Evolutionary conservation across 2,113 vertebrate genomes (phyloP).

Genomic region (Oenanthe oenanthe): DNA sequence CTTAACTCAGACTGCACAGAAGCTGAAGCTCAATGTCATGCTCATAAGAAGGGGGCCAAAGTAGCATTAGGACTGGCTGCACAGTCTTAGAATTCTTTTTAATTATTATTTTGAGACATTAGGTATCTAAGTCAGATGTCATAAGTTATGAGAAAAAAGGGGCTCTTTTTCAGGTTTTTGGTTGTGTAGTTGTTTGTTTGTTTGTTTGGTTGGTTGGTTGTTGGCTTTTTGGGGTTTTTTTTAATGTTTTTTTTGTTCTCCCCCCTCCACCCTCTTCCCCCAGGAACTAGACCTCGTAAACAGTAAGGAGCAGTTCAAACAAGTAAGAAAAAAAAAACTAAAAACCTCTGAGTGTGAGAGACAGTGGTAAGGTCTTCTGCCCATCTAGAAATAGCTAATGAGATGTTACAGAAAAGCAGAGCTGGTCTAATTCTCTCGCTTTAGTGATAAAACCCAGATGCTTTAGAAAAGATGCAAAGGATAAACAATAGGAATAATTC

Average conservation of each 20-base stretch:
- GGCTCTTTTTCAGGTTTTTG: accelerated
- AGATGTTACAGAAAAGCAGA: background rate
- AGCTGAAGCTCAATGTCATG: accelerated
- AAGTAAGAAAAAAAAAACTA: background rate
- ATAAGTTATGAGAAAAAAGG: background rate
- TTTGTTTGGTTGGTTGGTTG: too few species aligned
- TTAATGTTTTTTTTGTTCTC: too few species aligned
- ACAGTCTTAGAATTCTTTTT: background rate
- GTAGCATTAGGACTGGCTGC: background rate
- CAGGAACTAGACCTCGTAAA: background rate
- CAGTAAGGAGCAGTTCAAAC: background rate
- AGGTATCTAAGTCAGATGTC: accelerated
- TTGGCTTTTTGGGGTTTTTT: too few species aligned
- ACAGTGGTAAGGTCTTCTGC: background rate
- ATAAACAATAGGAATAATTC: background rate
- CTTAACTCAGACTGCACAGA: accelerated
- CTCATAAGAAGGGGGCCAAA: background rate
- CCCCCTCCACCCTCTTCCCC: accelerated
- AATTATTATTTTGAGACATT: background rate
- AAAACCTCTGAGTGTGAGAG: background rate
- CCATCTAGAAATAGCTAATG: background rate
- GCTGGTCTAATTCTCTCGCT: background rate
- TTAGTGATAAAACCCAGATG: background rate
- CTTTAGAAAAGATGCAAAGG: background rate
- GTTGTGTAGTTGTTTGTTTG: too few species aligned